These are phyloP conservation scores for Oreochromis tanganicae DNA, from an alignment of 2,113 vertebrate species.

Conservation along the genomic window DNA sequence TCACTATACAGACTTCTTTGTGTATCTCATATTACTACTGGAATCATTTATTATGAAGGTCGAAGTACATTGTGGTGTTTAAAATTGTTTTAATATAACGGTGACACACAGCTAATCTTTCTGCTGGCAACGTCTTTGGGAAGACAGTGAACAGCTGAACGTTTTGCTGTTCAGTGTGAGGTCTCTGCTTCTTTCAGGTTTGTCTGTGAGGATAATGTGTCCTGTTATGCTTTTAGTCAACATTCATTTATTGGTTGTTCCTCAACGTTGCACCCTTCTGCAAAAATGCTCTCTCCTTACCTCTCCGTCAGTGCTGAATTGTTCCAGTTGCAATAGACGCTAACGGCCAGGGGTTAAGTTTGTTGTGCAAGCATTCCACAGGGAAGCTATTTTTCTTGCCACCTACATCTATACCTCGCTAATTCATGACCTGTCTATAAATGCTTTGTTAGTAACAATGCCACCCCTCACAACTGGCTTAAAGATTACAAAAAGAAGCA, in stretches of 20 bases:
- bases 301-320: not conserved
- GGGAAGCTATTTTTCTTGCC: slow-evolving; percentile 26
- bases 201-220: not conserved
- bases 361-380: slow-evolving; percentile 52
- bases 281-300: not conserved
- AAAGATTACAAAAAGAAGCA: slow-evolving; percentile 48
- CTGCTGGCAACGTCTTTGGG: not conserved
- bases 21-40: not conserved
- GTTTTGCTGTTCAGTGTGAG: not conserved
- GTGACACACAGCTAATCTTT: not conserved
- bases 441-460: slow-evolving; percentile 44
- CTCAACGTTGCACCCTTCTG: not conserved
- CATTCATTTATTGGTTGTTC: not conserved
- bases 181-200: not conserved
- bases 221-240: not conserved
- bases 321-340: not conserved
- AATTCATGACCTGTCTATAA: slow-evolving; percentile 55
- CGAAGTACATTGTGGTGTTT: not conserved
- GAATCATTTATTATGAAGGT: slow-evolving; percentile 10
- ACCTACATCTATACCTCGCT: slow-evolving; percentile 42
- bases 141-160: not conserved
- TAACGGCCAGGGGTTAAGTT: slow-evolving; percentile 29
- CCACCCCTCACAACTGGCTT: slow-evolving; percentile 53
- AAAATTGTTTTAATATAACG: not conserved
- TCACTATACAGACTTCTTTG: not conserved